Evolutionary conservation across 1,140 invertebrate genomes (phyloP).

Genomic region (Micrasema longulum): DNA sequence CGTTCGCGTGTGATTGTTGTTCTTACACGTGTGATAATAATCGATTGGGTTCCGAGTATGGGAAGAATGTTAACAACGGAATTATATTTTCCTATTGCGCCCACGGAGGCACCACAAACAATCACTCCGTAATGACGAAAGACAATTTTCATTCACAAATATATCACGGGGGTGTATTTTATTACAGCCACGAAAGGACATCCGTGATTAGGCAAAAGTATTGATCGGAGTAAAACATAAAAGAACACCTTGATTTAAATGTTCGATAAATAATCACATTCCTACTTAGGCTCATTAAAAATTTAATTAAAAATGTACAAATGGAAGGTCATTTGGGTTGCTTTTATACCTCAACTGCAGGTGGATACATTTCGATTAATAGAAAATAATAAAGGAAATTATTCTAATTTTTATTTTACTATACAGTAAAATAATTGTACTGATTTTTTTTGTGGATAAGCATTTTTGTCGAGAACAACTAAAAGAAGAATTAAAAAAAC

Average conservation of each 20-base stretch:
- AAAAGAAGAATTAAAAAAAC: too few species aligned
- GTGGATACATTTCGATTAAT: too few species aligned
- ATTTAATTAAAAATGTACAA: too few species aligned
- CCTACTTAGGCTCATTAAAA: too few species aligned
- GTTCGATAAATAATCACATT: too few species aligned
- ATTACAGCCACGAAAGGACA: constrained; percentile 6
- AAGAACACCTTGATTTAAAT: constrained; percentile 12
- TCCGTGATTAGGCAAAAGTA: neutral
- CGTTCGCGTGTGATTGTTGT: constrained; percentile 11
- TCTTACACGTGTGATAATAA: constrained; percentile 17
- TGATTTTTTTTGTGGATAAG: too few species aligned
- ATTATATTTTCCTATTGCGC: constrained; percentile 9
- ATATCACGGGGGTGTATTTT: constrained; percentile 13
- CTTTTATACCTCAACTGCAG: too few species aligned
- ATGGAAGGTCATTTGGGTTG: too few species aligned
- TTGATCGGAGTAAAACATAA: neutral
- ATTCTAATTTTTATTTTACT: too few species aligned
- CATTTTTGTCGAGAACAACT: too few species aligned
- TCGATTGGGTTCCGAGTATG: constrained; percentile 13
- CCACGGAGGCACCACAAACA: neutral
- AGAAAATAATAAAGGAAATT: too few species aligned
- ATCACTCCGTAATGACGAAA: neutral
- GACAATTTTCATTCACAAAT: constrained; percentile 18
- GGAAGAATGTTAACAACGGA: neutral
- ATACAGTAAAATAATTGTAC: too few species aligned